Percentiles rank a stretch among this genome's conserved stretches.
These are phyloP conservation scores for Stomatorhinus ivindoensis DNA, from an alignment of 2,113 vertebrate genomes.

Conservation along the genomic window DNA sequence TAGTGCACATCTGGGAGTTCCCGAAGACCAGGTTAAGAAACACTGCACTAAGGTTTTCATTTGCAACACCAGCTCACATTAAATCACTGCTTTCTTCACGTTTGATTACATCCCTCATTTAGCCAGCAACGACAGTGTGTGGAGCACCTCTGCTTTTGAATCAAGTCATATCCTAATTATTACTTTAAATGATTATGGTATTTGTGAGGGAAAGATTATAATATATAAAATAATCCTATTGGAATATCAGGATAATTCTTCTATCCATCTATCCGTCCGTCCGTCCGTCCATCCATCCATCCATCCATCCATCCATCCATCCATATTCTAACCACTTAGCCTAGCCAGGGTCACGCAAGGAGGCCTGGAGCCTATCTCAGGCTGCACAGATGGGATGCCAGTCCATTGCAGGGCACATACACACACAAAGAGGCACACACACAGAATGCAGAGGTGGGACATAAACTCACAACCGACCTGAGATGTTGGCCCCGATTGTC, in stretches of 20 bases:
- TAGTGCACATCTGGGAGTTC: neutral
- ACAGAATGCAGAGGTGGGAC: neutral
- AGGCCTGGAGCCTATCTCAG: neutral
- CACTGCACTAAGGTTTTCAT: neutral
- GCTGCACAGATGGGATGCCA: neutral
- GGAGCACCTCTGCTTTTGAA: neutral
- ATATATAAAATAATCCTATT: neutral
- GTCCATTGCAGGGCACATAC: neutral
- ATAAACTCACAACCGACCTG: neutral
- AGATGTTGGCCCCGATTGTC: neutral
- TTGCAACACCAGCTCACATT: neutral
- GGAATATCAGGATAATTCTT: neutral
- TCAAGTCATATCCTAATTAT: neutral
- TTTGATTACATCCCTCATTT: neutral
- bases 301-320: neutral
- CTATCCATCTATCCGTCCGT: neutral
- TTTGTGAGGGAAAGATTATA: neutral
- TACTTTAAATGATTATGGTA: neutral
- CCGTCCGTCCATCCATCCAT: neutral
- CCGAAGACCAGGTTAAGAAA: neutral
- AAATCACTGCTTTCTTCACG: neutral
- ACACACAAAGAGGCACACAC: neutral
- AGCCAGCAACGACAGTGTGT: neutral
- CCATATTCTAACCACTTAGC: neutral
- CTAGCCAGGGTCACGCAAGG: neutral